Conservation (phyloP, 2,888 invertebrate genomes). For the Linhomoeus sp. region DNA sequence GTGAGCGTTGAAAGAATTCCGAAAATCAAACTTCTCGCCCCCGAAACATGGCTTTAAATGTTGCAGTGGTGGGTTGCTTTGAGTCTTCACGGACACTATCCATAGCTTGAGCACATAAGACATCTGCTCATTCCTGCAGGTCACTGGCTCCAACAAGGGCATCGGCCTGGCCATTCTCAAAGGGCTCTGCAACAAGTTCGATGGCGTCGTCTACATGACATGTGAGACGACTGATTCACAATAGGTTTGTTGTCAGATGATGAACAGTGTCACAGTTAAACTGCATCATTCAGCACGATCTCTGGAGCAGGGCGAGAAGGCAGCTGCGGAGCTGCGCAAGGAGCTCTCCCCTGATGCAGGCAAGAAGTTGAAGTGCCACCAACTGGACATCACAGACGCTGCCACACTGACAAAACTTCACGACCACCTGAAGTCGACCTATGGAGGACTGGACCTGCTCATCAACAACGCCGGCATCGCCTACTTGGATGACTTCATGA, state of each 20-base stretch:
- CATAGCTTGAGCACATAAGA: no score
- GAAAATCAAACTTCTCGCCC: no score
- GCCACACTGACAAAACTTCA: slow-evolving; percentile 41
- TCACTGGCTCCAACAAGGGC: slow-evolving; percentile 9
- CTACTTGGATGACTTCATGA: slow-evolving; percentile 34
- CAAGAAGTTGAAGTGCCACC: slow-evolving; percentile 7
- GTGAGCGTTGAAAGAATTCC: no score
- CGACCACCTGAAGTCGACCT: slow-evolving; percentile 40
- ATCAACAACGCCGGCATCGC: slow-evolving; percentile 58
- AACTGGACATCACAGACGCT: slow-evolving; percentile 18
- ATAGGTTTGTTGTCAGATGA: background rate
- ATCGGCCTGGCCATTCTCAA: slow-evolving; percentile 9
- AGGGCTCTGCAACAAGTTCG: slow-evolving; percentile 23
- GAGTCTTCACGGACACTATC: no score
- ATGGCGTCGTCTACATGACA: slow-evolving; percentile 23
- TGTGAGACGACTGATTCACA: slow-evolving; percentile 15
- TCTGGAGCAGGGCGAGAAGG: slow-evolving; percentile 8
- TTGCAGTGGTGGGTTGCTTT: no score
- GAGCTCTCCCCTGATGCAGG: background rate
- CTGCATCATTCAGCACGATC: slow-evolving; percentile 11
- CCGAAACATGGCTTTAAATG: no score
- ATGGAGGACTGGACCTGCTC: slow-evolving; percentile 49
- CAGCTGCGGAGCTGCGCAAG: slow-evolving; percentile 2
- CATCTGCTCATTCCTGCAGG: no score
- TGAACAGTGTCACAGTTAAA: no score